phyloP scores from a whole-genome alignment of 2,113 vertebrate genomes.

The Pycnonotus jocosus region DNA sequence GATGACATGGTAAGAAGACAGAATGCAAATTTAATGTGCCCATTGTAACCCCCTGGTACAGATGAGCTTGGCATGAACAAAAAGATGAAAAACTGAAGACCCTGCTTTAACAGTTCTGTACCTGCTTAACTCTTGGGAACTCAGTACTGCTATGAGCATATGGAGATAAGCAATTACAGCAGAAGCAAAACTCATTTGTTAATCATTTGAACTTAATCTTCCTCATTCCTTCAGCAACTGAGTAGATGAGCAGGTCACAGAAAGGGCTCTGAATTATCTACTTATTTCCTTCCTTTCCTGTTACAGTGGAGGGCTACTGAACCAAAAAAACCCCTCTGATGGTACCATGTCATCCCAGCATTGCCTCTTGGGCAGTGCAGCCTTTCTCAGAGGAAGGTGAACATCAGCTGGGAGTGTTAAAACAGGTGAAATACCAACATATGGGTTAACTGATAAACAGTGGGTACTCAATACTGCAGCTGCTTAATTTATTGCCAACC shows the following conservation, averaged over 20 bases:
- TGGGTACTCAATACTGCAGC: not conserved
- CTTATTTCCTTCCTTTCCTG: not conserved
- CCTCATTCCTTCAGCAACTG: not conserved
- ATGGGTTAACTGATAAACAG: not conserved
- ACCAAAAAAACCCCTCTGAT: not conserved
- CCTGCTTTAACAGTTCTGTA: not conserved
- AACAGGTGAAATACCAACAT: not conserved
- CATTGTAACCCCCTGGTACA: not conserved
- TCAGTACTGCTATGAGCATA: not conserved
- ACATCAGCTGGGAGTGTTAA: not conserved
- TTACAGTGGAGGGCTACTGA: not conserved
- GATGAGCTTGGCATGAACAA: not conserved
- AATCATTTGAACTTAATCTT: not conserved
- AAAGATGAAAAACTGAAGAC: not conserved
- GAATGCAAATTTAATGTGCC: not conserved
- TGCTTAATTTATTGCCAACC: not conserved
- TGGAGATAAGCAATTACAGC: not conserved
- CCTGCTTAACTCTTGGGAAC: not conserved
- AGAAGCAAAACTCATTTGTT: not conserved
- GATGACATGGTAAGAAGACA: not conserved
- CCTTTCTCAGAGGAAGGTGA: not conserved
- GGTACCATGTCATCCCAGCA: not conserved
- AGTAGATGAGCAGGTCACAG: not conserved
- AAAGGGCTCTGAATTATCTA: not conserved
- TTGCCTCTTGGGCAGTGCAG: accelerated